Base-by-base conservation (phyloP, 1,140 invertebrate genomes). In the Caenorhabditis briggsae region DNA sequence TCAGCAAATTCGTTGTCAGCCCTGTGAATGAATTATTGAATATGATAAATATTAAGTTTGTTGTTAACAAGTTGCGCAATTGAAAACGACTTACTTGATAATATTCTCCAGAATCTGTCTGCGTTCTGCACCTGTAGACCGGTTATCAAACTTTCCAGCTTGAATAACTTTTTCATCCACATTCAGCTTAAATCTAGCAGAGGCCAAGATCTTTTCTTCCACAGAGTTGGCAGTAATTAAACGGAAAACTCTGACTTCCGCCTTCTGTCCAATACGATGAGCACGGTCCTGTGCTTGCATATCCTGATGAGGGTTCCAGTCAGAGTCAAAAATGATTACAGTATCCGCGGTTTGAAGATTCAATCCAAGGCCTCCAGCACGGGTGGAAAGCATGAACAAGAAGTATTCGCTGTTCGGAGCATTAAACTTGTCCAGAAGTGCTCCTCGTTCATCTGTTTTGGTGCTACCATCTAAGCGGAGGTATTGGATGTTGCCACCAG, bases 141-240 rank as follows among this genome's bases (percentile, higher is more conserved):
- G 98, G 90, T 99, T 97, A 94, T 99, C 97, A 93, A 99, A 99
- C 97, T 98, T 99, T 93, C 98, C 98, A 87, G 91, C 92, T 86
- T 99, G 98, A 92, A 99, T 99, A 85, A 99, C 97, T 93, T 99
- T 99, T 92, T 98, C 97, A 93, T 99, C 98, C 95, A 99, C 97
- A 92, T 99, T 99, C 20, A 99, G 93, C 92, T 99, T 95, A 92
- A 95, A 95, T 50, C 95, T 93, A 43, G 95, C 95, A 2, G 98
- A 97, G 53, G 97, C 97, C 58, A 98, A 93, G 92, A 99, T 99
- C 90, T 97, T 94, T 92, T 99, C 98, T 93, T 99, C 98, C 0
- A 99, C 97, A 0, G 97, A 97, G 93, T 99, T 99, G 0, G 99
- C 97, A 0, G 97, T 98, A 95, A 99, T 98, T 23, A 99, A 94